These are phyloP conservation scores for Harmothoe impar DNA, from an alignment of 2,888 invertebrate genomes.

Conservation along the genomic window DNA sequence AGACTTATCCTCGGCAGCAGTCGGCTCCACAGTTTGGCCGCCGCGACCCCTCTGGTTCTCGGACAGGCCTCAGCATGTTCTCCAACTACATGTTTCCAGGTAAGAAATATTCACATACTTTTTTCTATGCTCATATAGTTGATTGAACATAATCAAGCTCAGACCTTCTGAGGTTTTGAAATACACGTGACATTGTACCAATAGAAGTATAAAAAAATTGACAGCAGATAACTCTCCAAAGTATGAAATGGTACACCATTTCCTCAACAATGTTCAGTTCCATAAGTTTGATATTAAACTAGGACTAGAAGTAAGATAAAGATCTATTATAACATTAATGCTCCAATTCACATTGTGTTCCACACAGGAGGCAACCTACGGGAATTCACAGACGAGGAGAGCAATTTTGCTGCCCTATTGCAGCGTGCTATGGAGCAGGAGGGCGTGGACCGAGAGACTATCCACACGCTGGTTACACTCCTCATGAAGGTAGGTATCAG, in stretches of 20 bases:
- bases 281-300: no score
- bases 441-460: constrained; percentile 96
- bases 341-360: not conserved
- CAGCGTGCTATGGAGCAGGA: constrained; percentile 96
- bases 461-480: constrained; percentile 96
- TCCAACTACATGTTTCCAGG: constrained; percentile 83
- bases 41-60: constrained; percentile 76
- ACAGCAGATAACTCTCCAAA: no score
- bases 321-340: not conserved
- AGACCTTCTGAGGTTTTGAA: no score
- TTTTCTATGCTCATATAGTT: no score
- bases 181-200: no score
- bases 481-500: constrained; percentile 88
- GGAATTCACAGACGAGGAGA: constrained; percentile 92
- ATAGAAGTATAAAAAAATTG: no score
- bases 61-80: constrained; percentile 81
- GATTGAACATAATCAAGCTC: no score
- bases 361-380: constrained; percentile 91
- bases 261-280: no score
- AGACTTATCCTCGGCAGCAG: constrained; percentile 88
- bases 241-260: no score
- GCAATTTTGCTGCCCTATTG: constrained; percentile 90
- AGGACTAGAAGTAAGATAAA: not conserved
- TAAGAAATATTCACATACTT: constrained; percentile 66
- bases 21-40: constrained; percentile 95